A percentile compares a stretch with the other conserved stretches of the same genome.
These are phyloP conservation scores for Natrix natrix DNA, from an alignment of 2,797 vertebrate genomes.

Conservation along the genomic window DNA sequence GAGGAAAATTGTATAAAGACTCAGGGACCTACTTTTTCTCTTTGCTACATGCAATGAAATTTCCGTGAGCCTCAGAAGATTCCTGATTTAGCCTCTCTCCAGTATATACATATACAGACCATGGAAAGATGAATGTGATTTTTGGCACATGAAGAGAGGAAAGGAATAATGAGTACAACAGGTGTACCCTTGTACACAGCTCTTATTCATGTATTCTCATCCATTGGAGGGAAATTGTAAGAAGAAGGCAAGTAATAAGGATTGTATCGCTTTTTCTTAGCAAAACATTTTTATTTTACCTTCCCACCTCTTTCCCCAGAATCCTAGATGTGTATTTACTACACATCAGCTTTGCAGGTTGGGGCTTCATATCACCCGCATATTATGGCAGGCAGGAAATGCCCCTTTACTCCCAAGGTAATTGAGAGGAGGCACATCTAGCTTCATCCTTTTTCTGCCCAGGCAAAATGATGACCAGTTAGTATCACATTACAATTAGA, in stretches of 20 bases:
- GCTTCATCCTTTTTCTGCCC: background rate
- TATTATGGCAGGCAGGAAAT: background rate
- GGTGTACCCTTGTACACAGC: background rate
- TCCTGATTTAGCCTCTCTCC: background rate
- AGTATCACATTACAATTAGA: conserved; percentile 22
- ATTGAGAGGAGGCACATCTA: background rate
- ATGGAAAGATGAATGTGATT: background rate
- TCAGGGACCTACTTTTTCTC: background rate
- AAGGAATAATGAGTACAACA: background rate
- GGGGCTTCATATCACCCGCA: background rate
- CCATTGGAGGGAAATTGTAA: background rate
- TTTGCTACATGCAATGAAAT: background rate
- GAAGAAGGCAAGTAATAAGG: background rate
- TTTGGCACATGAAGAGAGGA: background rate
- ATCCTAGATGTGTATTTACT: background rate
- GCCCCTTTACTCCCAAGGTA: background rate
- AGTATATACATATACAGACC: background rate
- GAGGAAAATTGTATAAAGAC: background rate
- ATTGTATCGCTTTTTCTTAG: background rate
- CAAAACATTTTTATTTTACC: background rate
- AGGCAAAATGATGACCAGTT: conserved; percentile 3
- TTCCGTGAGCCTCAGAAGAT: background rate
- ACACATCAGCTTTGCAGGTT: background rate
- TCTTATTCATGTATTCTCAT: background rate
- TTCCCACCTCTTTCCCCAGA: background rate